phyloP scores from a whole-genome alignment of 2,113 vertebrate species.

The Diglossa brunneiventris region DNA sequence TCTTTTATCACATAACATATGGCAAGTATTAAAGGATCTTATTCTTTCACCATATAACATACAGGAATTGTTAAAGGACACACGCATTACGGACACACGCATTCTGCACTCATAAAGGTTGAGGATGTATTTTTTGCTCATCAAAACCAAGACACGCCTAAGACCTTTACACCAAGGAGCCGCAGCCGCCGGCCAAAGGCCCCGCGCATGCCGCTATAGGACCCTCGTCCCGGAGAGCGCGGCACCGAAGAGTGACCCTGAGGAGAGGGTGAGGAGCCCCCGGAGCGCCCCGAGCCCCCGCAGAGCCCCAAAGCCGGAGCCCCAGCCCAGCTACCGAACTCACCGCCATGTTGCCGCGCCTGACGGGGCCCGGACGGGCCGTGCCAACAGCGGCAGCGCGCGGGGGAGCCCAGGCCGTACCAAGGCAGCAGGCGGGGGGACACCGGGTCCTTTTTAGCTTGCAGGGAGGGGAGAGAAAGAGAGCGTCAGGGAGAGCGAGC shows the following conservation, averaged over 20 bases:
- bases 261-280: accelerated
- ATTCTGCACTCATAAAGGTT: accelerated
- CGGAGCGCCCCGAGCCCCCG: accelerated
- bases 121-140: accelerated
- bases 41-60: neutral
- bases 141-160: accelerated
- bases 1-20: accelerated
- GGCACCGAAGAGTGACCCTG: no score
- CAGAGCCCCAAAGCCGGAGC: accelerated
- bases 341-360: constrained; percentile 24
- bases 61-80: neutral
- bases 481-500: accelerated
- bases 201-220: no score
- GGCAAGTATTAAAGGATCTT: accelerated
- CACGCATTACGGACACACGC: accelerated
- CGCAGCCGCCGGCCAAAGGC: neutral
- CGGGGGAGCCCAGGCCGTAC: neutral
- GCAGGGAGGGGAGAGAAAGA: accelerated
- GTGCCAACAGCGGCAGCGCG: accelerated
- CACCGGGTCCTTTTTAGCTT: accelerated
- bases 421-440: neutral
- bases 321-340: accelerated
- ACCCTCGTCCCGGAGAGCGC: no score
- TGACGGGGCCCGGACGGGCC: neutral
- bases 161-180: no score